Evolutionary conservation across 2,797 vertebrate species (phyloP).

Genomic region (Eurystomus glaucurus): DNA sequence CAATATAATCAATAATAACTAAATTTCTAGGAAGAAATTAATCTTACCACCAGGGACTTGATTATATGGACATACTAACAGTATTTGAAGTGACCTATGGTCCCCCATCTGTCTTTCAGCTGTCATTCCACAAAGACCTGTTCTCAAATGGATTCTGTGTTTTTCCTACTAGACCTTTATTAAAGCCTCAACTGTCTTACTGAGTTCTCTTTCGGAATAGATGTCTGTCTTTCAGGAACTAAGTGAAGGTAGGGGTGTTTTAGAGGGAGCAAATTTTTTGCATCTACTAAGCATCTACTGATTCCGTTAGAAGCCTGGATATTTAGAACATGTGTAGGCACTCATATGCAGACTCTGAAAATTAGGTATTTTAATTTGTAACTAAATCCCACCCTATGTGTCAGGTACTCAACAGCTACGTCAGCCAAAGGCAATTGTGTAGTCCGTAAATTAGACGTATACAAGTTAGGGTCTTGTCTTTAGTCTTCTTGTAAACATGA

Average conservation of each 20-base stretch:
- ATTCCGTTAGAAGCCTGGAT: background rate
- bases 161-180: background rate
- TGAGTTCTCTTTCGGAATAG: background rate
- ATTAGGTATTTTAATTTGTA: background rate
- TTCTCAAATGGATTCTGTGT: background rate
- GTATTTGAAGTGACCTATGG: background rate
- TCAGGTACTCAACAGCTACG: background rate
- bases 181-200: background rate
- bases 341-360: background rate
- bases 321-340: background rate
- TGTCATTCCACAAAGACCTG: background rate
- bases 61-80: background rate
- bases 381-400: background rate
- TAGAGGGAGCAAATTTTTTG: background rate
- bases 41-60: background rate
- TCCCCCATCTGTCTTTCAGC: background rate
- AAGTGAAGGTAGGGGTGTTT: background rate
- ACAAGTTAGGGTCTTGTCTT: background rate
- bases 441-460: background rate
- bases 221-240: background rate
- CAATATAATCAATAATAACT: background rate
- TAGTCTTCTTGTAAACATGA: background rate
- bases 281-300: background rate
- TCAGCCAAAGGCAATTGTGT: background rate
- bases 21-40: background rate